phyloP scores from a whole-genome alignment of 2,797 vertebrate species.

The Hydrolagus colliei region DNA sequence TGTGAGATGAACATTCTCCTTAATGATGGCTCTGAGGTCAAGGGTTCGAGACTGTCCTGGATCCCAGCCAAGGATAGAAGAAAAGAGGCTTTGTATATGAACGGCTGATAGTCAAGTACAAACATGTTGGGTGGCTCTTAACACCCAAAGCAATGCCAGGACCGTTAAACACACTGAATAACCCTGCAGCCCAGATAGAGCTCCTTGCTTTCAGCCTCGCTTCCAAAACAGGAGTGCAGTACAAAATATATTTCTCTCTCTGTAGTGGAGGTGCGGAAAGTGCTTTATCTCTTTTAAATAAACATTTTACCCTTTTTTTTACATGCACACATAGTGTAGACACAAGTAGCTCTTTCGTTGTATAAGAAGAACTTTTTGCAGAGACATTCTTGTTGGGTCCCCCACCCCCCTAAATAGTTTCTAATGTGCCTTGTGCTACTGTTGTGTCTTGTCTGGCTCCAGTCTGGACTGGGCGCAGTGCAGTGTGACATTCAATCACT shows the following conservation, averaged over 20 bases:
- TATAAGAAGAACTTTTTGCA: background rate
- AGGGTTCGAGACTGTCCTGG: slow-evolving; percentile 64
- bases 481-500: background rate
- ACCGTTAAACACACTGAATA: slow-evolving; percentile 65
- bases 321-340: too few relatives aligned
- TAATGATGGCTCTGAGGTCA: slow-evolving; percentile 57
- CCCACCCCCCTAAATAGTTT: background rate
- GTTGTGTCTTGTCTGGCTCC: background rate
- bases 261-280: background rate
- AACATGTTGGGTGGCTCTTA: slow-evolving; percentile 68
- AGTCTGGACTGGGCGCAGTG: background rate
- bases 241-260: background rate
- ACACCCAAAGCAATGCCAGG: slow-evolving; percentile 63
- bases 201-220: slow-evolving; percentile 44
- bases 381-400: background rate
- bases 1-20: slow-evolving; percentile 59
- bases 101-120: slow-evolving; percentile 63
- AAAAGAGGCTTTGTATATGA: slow-evolving; percentile 64
- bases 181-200: slow-evolving; percentile 40
- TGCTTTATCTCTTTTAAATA: background rate
- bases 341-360: background rate
- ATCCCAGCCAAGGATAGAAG: slow-evolving; percentile 60
- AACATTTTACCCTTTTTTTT: too few relatives aligned
- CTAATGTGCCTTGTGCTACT: background rate
- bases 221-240: background rate